These are phyloP conservation scores for Hetaerina americana DNA, from an alignment of 1,140 invertebrate species.

Conservation along the genomic window DNA sequence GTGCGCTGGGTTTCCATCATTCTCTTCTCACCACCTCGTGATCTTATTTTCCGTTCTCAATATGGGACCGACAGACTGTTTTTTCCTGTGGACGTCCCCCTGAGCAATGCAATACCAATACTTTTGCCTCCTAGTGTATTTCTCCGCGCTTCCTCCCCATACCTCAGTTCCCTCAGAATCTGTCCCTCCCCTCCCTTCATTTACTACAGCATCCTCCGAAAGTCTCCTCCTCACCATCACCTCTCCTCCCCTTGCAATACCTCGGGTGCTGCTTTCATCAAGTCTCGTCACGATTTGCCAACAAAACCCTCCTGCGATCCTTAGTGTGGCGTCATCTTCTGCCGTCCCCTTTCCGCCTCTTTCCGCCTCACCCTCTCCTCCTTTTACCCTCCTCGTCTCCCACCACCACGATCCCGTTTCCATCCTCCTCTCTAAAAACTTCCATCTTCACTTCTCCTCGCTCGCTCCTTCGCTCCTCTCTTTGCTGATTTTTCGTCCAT, in stretches of 20 bases:
- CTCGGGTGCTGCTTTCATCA: not conserved
- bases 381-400: not conserved
- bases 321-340: not conserved
- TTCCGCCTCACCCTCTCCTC: not conserved
- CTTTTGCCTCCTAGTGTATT: not conserved
- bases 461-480: too few relatives aligned
- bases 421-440: too few relatives aligned
- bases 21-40: too few relatives aligned
- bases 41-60: too few relatives aligned
- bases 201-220: not conserved
- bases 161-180: not conserved
- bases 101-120: too few relatives aligned
- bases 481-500: too few relatives aligned
- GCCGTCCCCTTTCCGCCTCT: not conserved
- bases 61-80: too few relatives aligned
- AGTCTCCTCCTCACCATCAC: not conserved
- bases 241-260: not conserved
- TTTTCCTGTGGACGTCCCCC: too few relatives aligned
- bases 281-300: not conserved
- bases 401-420: too few relatives aligned
- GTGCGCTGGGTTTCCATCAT: too few relatives aligned
- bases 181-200: not conserved
- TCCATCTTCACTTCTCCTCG: too few relatives aligned
- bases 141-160: not conserved
- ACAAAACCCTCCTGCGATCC: not conserved